A percentile compares a stretch with the other conserved stretches of the same genome.
Conservation (phyloP, 2,888 invertebrate genomes). For the Carabus problematicus region DNA sequence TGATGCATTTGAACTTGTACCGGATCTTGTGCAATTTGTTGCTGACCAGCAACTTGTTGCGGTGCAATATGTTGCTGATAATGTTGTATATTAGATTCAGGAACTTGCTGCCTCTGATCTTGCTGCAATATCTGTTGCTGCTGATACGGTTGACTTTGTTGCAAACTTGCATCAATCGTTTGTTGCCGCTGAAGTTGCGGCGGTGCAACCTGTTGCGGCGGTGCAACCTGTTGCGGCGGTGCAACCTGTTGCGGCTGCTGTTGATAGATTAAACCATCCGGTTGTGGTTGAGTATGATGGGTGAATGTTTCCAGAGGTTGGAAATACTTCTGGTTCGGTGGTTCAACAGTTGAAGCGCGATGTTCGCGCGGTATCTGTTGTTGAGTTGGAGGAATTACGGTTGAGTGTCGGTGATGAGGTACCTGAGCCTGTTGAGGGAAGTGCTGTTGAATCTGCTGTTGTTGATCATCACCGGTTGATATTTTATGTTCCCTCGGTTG, state of each 20-base stretch:
- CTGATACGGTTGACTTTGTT: conserved; percentile 8
- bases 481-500: conserved; percentile 8
- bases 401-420: conserved; percentile 42
- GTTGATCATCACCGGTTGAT: conserved; percentile 24
- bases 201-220: conserved; percentile 15
- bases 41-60: conserved; percentile 33
- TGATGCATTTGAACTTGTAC: conserved; percentile 41
- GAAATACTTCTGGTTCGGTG: conserved; percentile 27
- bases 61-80: conserved; percentile 55
- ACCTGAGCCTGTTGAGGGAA: conserved; percentile 28
- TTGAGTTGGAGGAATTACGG: conserved; percentile 32
- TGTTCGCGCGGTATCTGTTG: conserved; percentile 27
- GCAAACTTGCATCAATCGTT: conserved; percentile 16
- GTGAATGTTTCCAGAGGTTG: conserved; percentile 26
- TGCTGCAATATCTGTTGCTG: conserved; percentile 13
- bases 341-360: conserved; percentile 36
- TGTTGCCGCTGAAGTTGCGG: conserved; percentile 27
- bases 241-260: conserved; percentile 14
- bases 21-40: conserved; percentile 45
- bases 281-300: not conserved
- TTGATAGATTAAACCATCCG: not conserved
- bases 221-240: conserved; percentile 43
- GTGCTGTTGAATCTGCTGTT: conserved; percentile 41
- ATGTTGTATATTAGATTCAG: conserved; percentile 60
- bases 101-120: conserved; percentile 18